Conservation (phyloP, 2,888 invertebrate species). For the Acrobasis consociella region DNA sequence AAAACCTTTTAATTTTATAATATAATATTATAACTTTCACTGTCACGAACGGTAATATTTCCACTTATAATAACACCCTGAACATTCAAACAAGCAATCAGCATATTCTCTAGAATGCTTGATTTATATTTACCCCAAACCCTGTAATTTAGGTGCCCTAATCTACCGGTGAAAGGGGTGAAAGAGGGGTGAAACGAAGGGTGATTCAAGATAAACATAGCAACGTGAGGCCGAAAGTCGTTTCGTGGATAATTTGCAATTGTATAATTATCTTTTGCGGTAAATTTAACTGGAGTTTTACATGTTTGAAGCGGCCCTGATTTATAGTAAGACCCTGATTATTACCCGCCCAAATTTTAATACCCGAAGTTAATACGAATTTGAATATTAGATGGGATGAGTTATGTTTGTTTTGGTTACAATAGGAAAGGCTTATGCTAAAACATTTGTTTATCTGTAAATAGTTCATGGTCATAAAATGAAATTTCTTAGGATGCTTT, state of each 20-base stretch:
- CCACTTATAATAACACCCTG: not conserved
- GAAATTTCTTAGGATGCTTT: not conserved
- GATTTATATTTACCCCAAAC: slow-evolving; percentile 47
- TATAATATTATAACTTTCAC: too few species aligned
- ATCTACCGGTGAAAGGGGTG: slow-evolving; percentile 63
- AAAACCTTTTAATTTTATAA: not conserved
- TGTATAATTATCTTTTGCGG: slow-evolving; percentile 66
- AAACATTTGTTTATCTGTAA: not conserved
- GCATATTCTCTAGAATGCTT: slow-evolving; percentile 19
- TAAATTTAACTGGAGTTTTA: slow-evolving; percentile 64
- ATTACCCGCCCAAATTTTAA: slow-evolving; percentile 37
- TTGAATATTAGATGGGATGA: slow-evolving; percentile 22
- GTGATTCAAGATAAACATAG: slow-evolving; percentile 79
- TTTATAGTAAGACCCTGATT: slow-evolving; percentile 47
- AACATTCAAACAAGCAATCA: slow-evolving; percentile 3
- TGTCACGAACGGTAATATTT: not conserved
- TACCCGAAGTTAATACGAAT: slow-evolving; percentile 22
- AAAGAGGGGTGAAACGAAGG: slow-evolving; percentile 68
- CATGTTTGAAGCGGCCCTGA: slow-evolving; percentile 51
- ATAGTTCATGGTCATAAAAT: not conserved
- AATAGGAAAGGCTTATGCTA: not conserved
- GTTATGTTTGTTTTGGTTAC: slow-evolving; percentile 21
- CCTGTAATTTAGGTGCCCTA: slow-evolving; percentile 70
- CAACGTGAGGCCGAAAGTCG: slow-evolving; percentile 54
- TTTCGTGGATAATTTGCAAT: slow-evolving; percentile 70